Evolutionary conservation across 2,113 vertebrate species (phyloP).

Genomic region (Oryctolagus cuniculus): DNA sequence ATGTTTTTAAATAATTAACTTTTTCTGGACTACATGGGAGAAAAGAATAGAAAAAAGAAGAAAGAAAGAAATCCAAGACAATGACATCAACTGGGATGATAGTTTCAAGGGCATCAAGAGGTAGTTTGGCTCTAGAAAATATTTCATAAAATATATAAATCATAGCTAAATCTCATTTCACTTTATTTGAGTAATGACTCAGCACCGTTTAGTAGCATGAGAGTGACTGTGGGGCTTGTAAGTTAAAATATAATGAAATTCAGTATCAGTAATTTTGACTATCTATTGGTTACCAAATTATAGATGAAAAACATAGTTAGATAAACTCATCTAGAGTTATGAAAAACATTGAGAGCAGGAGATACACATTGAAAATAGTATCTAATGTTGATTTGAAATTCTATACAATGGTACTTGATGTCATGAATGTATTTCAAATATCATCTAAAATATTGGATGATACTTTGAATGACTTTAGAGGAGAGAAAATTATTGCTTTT

Average conservation of each 20-base stretch:
- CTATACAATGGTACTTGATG: not conserved
- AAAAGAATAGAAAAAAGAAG: not conserved
- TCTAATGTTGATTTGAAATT: not conserved
- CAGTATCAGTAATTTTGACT: not conserved
- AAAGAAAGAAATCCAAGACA: not conserved
- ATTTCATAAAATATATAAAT: not conserved
- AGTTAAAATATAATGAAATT: not conserved
- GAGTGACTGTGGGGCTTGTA: not conserved
- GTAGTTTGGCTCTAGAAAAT: not conserved
- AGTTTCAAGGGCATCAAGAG: not conserved
- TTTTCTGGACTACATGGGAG: no score
- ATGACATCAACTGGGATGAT: not conserved
- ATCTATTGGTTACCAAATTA: not conserved
- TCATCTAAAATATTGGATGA: not conserved
- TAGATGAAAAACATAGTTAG: not conserved
- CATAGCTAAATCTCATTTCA: not conserved
- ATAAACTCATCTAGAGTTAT: not conserved
- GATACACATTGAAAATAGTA: not conserved
- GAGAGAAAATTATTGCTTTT: not conserved
- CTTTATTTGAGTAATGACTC: no score
- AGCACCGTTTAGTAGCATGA: not conserved
- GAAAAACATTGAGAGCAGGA: not conserved
- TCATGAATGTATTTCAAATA: conserved; percentile 5
- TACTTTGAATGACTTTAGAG: not conserved
- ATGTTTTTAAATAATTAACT: no score